Evolutionary conservation across 2,888 invertebrate species (phyloP).

Genomic region (Meghimatium bilineatum): DNA sequence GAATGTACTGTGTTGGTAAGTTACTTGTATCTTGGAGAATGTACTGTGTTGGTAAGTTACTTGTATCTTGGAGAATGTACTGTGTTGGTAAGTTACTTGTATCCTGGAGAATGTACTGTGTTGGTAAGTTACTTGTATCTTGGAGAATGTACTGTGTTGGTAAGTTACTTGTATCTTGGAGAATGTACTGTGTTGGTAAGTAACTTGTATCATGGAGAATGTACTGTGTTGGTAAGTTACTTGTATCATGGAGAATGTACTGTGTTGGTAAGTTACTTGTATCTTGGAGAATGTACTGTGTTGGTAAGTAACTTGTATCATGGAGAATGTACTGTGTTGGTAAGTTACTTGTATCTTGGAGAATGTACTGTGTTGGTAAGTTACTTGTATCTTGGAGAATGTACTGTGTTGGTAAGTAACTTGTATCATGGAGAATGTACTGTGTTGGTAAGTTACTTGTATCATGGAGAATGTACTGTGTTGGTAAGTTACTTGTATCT

Average conservation of each 20-base stretch:
- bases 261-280: conserved; percentile 78
- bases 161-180: conserved; percentile 80
- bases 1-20: conserved; percentile 75
- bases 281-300: conserved; percentile 77
- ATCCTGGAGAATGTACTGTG: conserved; percentile 77
- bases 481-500: conserved; percentile 80
- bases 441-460: conserved; percentile 78
- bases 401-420: conserved; percentile 75
- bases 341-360: conserved; percentile 80
- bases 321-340: conserved; percentile 76
- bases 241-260: conserved; percentile 79
- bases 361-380: conserved; percentile 75
- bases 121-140: conserved; percentile 80
- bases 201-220: conserved; percentile 79
- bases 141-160: conserved; percentile 76
- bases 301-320: conserved; percentile 80
- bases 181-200: conserved; percentile 75
- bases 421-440: conserved; percentile 79
- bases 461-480: conserved; percentile 77
- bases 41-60: conserved; percentile 75
- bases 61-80: conserved; percentile 79
- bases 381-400: conserved; percentile 79
- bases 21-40: conserved; percentile 79
- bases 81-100: conserved; percentile 78
- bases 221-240: conserved; percentile 75